Evolutionary conservation across 2,888 invertebrate genomes (phyloP).

Genomic region (Hydriomena furcata): DNA sequence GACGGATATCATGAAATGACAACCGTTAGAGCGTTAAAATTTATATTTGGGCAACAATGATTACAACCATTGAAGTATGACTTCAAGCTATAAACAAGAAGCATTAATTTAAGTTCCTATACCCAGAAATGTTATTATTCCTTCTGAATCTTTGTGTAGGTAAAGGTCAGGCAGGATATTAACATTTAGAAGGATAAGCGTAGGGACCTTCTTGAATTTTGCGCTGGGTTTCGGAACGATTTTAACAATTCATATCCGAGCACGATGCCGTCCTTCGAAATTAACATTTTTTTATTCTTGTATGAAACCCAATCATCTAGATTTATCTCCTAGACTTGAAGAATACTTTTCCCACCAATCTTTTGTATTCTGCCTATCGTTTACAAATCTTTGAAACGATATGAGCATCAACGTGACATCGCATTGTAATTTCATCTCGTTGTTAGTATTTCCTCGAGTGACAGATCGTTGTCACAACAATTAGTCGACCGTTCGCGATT

Average conservation of each 20-base stretch:
- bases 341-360: not conserved
- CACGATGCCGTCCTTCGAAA: constrained; percentile 14
- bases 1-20: not conserved
- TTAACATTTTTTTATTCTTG: constrained; percentile 14
- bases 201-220: constrained; percentile 9
- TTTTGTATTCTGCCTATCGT: constrained; percentile 8
- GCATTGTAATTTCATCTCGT: constrained; percentile 9
- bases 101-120: constrained; percentile 4
- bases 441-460: constrained; percentile 21
- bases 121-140: constrained; percentile 2
- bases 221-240: constrained; percentile 5
- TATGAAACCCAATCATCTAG: constrained; percentile 6
- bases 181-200: constrained; percentile 23
- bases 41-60: not conserved
- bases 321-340: not conserved
- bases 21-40: constrained; percentile 4
- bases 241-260: constrained; percentile 28
- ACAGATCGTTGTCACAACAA: constrained; percentile 36
- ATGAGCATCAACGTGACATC: constrained; percentile 10
- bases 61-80: too few relatives aligned
- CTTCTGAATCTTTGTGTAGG: constrained; percentile 1
- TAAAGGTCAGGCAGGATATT: constrained; percentile 17
- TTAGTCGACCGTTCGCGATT: constrained; percentile 35
- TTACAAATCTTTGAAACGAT: not conserved
- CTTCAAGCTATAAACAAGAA: not conserved